phyloP scores from a whole-genome alignment of 2,797 vertebrate genomes.

The Aselliscus stoliczkanus region DNA sequence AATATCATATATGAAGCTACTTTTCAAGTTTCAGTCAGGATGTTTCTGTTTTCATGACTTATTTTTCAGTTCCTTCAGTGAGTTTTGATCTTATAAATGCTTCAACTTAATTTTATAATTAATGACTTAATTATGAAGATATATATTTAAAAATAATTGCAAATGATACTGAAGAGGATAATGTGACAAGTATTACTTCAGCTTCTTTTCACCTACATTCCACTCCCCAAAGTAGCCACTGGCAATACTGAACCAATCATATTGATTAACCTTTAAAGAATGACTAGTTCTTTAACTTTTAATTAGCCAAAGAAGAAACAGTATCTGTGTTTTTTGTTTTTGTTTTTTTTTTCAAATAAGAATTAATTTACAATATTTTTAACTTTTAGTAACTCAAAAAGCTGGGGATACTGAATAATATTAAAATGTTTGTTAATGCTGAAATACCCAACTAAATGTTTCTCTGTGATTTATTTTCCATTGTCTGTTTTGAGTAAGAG shows the following conservation, averaged over 20 bases:
- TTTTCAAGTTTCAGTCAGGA: background rate
- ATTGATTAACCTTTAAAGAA: background rate
- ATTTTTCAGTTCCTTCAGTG: slow-evolving; percentile 4
- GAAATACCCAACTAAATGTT: background rate
- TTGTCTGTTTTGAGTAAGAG: slow-evolving; percentile 17
- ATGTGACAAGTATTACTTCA: background rate
- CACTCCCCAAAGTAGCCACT: background rate
- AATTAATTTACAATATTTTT: background rate
- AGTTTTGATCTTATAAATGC: background rate
- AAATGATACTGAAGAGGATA: background rate
- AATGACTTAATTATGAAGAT: slow-evolving; percentile 1
- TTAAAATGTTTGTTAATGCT: background rate
- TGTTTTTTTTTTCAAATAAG: background rate
- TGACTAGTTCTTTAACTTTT: background rate
- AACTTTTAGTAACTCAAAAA: background rate
- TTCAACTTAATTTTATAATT: slow-evolving; percentile 19
- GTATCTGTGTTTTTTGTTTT: background rate
- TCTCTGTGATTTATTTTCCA: background rate
- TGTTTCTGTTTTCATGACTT: background rate
- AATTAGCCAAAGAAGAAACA: background rate
- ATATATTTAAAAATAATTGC: background rate
- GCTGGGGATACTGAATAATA: background rate
- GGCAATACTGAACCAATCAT: background rate
- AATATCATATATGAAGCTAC: background rate
- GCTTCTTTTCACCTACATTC: background rate